Evolutionary conservation across 2,113 vertebrate species (phyloP).

Genomic region (Alaudala cheleensis): DNA sequence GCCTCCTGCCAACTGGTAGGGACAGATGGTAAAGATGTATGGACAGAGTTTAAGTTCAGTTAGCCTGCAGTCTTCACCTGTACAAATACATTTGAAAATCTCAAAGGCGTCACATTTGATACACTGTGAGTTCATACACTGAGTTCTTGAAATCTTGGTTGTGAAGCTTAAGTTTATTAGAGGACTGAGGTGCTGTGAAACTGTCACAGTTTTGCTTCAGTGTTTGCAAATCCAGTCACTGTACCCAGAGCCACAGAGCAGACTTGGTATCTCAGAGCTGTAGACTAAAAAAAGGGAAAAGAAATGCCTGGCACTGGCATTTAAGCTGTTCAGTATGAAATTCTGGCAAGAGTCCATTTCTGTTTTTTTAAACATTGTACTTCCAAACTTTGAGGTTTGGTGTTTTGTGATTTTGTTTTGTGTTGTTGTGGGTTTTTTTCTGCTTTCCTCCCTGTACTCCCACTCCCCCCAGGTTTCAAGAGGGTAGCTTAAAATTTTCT

Average conservation of each 20-base stretch:
- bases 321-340: neutral
- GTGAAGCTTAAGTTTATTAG: neutral
- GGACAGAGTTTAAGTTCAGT: no score
- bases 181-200: neutral
- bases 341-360: neutral
- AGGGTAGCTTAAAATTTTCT: neutral
- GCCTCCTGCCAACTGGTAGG: neutral
- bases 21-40: neutral
- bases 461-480: accelerated
- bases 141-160: neutral
- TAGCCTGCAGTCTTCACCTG: neutral
- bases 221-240: neutral
- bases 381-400: neutral
- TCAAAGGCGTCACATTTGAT: neutral
- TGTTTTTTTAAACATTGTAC: neutral
- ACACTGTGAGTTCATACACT: accelerated
- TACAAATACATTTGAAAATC: neutral
- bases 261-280: neutral
- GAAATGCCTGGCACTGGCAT: neutral
- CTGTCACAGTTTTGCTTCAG: accelerated
- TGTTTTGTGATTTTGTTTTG: neutral
- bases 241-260: neutral
- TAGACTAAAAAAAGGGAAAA: neutral
- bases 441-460: accelerated
- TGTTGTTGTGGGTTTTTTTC: accelerated